phyloP scores from a whole-genome alignment of 2,888 invertebrate genomes.

The Azorinus chamasolen region DNA sequence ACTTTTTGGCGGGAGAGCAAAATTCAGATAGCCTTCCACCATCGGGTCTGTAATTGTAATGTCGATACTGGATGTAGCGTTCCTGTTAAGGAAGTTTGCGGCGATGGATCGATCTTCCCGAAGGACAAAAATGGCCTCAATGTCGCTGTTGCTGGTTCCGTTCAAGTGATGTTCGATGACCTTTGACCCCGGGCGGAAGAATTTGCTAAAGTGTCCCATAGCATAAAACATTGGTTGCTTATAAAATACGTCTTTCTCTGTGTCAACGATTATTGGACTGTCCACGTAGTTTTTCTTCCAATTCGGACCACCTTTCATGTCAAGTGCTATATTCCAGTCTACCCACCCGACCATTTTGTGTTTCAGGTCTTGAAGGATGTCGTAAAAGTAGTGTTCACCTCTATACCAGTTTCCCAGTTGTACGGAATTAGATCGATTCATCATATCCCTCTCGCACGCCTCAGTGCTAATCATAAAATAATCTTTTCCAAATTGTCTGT shows the following conservation, averaged over 20 bases:
- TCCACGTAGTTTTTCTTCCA: slow-evolving; percentile 93
- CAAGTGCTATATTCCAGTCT: slow-evolving; percentile 94
- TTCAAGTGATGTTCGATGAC: slow-evolving; percentile 11
- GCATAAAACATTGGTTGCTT: slow-evolving; percentile 96
- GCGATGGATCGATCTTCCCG: slow-evolving; percentile 26
- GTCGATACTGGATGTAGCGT: slow-evolving; percentile 23
- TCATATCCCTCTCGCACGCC: slow-evolving; percentile 93
- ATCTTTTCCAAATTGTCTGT: slow-evolving; percentile 89
- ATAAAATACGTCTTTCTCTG: slow-evolving; percentile 90
- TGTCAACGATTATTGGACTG: slow-evolving; percentile 91
- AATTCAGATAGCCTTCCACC: slow-evolving; percentile 52
- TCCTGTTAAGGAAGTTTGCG: slow-evolving; percentile 26
- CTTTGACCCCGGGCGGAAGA: slow-evolving; percentile 40
- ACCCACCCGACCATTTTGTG: slow-evolving; percentile 94
- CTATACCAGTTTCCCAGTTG: slow-evolving; percentile 92
- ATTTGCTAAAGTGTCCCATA: slow-evolving; percentile 90
- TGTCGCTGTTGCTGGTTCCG: not conserved
- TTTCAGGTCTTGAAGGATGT: slow-evolving; percentile 91
- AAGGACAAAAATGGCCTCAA: slow-evolving; percentile 25
- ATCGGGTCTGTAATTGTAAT: slow-evolving; percentile 51
- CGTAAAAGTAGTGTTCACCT: slow-evolving; percentile 89
- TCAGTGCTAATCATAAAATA: slow-evolving; percentile 88
- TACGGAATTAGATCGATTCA: slow-evolving; percentile 85
- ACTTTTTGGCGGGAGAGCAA: slow-evolving; percentile 47
- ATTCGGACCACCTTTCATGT: slow-evolving; percentile 93